Percentiles rank a stretch among this genome's conserved stretches.
These are phyloP conservation scores for Poecilus cupreus DNA, from an alignment of 2,888 invertebrate species.

Conservation along the genomic window DNA sequence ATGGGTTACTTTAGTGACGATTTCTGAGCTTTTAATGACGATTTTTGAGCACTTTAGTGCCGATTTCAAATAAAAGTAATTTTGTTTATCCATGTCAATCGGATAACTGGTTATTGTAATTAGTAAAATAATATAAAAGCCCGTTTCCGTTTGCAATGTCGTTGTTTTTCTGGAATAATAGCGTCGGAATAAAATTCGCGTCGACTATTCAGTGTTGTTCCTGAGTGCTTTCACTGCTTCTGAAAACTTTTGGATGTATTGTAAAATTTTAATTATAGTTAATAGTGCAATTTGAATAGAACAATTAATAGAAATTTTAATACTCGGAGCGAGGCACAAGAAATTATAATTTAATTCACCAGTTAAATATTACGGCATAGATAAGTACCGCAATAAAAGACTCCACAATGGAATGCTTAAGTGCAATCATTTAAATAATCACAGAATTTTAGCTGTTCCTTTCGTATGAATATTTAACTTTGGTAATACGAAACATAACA, in stretches of 20 bases:
- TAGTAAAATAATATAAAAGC: no score
- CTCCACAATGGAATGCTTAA: conserved; percentile 11
- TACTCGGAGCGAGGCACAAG: not conserved
- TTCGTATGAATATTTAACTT: conserved; percentile 35
- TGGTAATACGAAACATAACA: conserved; percentile 22
- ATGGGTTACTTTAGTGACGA: no score
- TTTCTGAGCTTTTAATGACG: no score
- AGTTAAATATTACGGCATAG: conserved; percentile 5
- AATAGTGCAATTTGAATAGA: not conserved
- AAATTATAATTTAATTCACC: conserved; percentile 22
- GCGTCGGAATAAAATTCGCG: no score
- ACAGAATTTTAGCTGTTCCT: conserved; percentile 3
- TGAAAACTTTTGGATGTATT: not conserved
- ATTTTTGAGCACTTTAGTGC: no score
- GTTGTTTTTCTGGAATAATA: no score
- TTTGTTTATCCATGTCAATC: no score
- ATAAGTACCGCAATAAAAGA: conserved; percentile 15
- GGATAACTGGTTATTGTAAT: no score
- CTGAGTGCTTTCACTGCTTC: not conserved
- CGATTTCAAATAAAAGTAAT: no score
- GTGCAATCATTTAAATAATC: conserved; percentile 21
- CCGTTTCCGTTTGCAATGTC: no score
- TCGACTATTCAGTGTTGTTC: not conserved
- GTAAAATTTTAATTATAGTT: not conserved
- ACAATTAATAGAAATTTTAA: conserved; percentile 21